These are phyloP conservation scores for Pygathrix nemaeus DNA, from an alignment of 2,113 vertebrate genomes.

Conservation along the genomic window DNA sequence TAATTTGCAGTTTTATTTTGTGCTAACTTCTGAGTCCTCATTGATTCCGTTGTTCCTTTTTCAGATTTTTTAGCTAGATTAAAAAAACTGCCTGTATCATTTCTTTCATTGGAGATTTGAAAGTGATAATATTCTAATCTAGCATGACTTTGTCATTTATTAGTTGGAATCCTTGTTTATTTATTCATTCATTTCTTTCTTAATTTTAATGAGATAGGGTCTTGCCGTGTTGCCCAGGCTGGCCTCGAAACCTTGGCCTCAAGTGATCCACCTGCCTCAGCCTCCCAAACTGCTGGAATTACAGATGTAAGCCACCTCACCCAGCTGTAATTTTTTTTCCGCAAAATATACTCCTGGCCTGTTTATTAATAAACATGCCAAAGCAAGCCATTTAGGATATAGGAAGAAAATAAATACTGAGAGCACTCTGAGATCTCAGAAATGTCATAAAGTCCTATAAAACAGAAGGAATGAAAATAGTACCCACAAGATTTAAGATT, in stretches of 20 bases:
- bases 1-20: neutral
- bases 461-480: neutral
- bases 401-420: neutral
- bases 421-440: neutral
- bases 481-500: neutral
- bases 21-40: neutral
- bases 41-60: neutral
- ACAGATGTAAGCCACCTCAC: neutral
- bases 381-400: neutral
- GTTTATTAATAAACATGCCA: neutral
- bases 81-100: neutral
- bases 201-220: neutral
- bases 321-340: neutral
- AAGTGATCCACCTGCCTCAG: too few relatives aligned
- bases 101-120: neutral
- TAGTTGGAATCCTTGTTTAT: neutral
- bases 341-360: neutral
- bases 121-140: neutral
- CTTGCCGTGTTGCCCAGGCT: neutral
- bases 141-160: neutral
- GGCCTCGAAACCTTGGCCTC: neutral
- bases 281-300: neutral
- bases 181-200: neutral
- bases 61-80: neutral
- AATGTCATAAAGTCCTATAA: neutral